Evolutionary conservation across 1,140 invertebrate species (phyloP).

Genomic region (Drosophila oshimai): DNA sequence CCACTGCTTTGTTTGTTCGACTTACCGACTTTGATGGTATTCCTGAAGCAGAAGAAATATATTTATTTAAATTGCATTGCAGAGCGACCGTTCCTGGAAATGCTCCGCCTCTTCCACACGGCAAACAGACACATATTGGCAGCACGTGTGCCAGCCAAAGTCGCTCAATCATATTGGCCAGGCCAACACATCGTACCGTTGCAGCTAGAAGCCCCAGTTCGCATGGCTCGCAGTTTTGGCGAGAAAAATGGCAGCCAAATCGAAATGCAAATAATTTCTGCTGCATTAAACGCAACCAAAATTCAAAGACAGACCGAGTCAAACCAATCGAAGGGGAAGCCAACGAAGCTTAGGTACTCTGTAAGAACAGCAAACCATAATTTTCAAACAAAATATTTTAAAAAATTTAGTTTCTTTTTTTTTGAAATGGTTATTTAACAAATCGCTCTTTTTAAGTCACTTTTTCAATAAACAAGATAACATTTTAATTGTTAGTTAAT

Average conservation of each 20-base stretch:
- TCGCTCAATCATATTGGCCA: constrained; percentile 71
- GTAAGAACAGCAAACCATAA: background rate
- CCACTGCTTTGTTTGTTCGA: constrained; percentile 55
- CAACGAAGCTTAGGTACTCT: background rate
- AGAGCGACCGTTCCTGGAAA: constrained; percentile 25
- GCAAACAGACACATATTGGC: constrained; percentile 59
- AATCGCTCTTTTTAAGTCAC: too few species aligned
- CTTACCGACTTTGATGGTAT: constrained; percentile 54
- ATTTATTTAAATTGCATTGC: constrained; percentile 75
- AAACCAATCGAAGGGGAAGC: background rate
- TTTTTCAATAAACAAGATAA: too few species aligned
- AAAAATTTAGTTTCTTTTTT: too few species aligned
- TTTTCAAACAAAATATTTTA: too few species aligned
- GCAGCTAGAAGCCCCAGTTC: constrained; percentile 3
- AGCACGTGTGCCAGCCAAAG: constrained; percentile 46
- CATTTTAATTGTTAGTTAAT: too few species aligned
- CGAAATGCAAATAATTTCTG: constrained; percentile 58
- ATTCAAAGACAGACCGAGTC: background rate
- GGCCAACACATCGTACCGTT: constrained; percentile 24
- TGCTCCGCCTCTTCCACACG: constrained; percentile 50
- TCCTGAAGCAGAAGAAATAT: constrained; percentile 48
- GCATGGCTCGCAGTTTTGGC: constrained; percentile 5
- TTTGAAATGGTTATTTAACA: too few species aligned
- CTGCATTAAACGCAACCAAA: constrained; percentile 38
- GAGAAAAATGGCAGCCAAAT: constrained; percentile 49